These are phyloP conservation scores for Anas platyrhynchos DNA, from an alignment of 2,113 vertebrate species.

Conservation along the genomic window DNA sequence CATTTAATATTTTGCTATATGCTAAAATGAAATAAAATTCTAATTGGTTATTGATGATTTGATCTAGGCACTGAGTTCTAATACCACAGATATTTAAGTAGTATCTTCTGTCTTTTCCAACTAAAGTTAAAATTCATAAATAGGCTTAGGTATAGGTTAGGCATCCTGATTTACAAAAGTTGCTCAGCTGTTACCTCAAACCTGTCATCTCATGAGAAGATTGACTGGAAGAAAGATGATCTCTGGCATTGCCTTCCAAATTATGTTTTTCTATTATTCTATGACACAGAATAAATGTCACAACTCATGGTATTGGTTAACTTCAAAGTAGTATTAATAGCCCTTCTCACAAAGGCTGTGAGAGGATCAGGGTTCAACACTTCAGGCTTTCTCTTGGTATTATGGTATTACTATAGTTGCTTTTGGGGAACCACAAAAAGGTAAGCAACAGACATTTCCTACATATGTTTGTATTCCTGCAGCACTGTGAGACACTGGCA, in stretches of 20 bases:
- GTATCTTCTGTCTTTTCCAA: neutral
- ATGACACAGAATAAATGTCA: neutral
- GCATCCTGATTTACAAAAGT: neutral
- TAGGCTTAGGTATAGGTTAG: neutral
- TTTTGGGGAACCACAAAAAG: neutral
- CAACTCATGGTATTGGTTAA: neutral
- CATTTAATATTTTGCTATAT: neutral
- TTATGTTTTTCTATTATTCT: neutral
- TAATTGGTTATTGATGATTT: neutral
- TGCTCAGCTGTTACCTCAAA: neutral
- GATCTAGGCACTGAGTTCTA: neutral
- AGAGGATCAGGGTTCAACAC: neutral
- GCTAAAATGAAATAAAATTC: neutral
- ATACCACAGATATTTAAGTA: neutral
- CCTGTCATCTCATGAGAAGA: neutral
- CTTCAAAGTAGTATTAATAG: rapidly evolving
- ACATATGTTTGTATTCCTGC: neutral
- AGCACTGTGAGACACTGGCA: neutral
- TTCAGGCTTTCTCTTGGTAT: neutral
- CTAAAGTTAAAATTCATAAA: too few species aligned
- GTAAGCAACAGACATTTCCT: neutral
- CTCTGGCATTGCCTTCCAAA: neutral
- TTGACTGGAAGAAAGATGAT: neutral
- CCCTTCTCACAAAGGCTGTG: neutral
- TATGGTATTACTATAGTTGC: neutral